phyloP scores from a whole-genome alignment of 2,113 vertebrate genomes.

The Sprattus sprattus region DNA sequence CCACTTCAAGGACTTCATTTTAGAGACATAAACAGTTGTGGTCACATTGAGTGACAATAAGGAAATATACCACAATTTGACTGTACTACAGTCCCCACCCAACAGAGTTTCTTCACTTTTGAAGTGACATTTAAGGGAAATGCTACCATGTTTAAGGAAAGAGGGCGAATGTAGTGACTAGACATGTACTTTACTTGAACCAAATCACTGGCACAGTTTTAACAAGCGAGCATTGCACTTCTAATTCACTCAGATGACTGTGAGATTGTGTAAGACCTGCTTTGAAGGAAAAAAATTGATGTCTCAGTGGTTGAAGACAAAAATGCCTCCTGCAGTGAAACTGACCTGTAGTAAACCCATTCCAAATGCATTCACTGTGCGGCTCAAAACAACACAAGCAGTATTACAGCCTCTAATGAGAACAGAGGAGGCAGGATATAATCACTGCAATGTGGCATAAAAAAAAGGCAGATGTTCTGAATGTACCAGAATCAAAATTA shows the following conservation, averaged over 20 bases:
- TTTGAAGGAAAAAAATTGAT: no score
- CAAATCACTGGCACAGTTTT: background rate
- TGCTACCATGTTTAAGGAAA: background rate
- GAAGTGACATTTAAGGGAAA: background rate
- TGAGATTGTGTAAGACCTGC: background rate
- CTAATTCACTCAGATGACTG: background rate
- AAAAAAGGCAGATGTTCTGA: background rate
- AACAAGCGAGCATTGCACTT: background rate
- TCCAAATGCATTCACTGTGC: background rate
- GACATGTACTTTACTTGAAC: background rate
- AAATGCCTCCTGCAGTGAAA: background rate
- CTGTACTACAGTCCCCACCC: no score
- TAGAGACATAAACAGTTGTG: no score
- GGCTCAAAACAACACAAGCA: background rate
- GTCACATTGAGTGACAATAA: no score
- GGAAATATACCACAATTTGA: no score
- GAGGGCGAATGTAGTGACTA: background rate
- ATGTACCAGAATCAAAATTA: background rate
- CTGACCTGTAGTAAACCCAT: background rate
- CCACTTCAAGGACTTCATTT: no score
- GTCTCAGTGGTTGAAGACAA: background rate
- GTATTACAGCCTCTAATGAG: background rate
- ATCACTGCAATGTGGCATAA: background rate
- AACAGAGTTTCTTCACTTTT: background rate
- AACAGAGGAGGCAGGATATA: background rate